These are phyloP conservation scores for Alcis repandata DNA, from an alignment of 2,888 invertebrate species.

Conservation along the genomic window DNA sequence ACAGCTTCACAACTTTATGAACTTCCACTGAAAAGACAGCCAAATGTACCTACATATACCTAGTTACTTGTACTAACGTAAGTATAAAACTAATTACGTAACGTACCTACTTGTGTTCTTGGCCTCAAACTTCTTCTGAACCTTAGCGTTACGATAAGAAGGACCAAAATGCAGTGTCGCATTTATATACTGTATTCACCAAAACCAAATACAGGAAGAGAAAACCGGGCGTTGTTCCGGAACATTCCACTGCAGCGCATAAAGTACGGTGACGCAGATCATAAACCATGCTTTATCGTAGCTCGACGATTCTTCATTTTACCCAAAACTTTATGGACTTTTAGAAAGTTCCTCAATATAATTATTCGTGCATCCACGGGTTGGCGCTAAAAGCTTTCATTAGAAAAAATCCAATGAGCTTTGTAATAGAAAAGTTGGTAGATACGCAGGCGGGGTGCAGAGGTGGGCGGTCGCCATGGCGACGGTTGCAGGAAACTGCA, in stretches of 20 bases:
- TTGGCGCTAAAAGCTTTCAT: constrained; percentile 20
- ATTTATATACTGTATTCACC: not conserved
- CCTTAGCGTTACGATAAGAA: not conserved
- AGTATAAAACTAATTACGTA: not conserved
- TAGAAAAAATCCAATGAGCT: constrained; percentile 66
- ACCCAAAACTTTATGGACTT: not conserved
- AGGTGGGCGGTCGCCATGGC: constrained; percentile 78
- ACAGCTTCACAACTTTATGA: not conserved
- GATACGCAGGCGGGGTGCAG: constrained; percentile 72
- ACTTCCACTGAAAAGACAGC: not conserved
- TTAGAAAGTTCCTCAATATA: constrained; percentile 11
- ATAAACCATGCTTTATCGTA: constrained; percentile 17
- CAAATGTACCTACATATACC: not conserved
- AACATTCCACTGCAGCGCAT: constrained; percentile 38
- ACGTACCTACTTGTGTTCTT: not conserved
- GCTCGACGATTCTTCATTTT: not conserved
- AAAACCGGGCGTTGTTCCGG: constrained; percentile 27
- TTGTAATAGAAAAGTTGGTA: constrained; percentile 65
- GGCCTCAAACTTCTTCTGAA: not conserved
- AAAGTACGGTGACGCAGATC: constrained; percentile 16
- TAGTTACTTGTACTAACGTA: not conserved
- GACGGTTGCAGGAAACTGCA: constrained; percentile 86
- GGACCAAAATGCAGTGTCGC: not conserved
- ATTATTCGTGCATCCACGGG: constrained; percentile 10
- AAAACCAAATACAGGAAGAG: constrained; percentile 10